Evolutionary conservation across 2,797 vertebrate genomes (phyloP).

Genomic region (Gymnoscopelus microlampas): DNA sequence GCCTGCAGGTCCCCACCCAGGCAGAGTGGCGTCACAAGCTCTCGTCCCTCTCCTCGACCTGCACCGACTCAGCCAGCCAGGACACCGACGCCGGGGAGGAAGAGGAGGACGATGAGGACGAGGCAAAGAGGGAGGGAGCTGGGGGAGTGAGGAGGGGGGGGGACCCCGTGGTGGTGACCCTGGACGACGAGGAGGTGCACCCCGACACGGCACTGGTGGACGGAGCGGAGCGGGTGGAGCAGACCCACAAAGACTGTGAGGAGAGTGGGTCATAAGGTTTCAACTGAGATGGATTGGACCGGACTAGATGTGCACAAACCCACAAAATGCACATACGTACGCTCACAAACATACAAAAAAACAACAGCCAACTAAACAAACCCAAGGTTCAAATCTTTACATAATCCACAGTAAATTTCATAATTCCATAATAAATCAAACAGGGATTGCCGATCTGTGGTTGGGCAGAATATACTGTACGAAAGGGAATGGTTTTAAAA

Average conservation of each 20-base stretch:
- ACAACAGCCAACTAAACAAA: too few species aligned
- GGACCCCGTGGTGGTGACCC: constrained; percentile 64
- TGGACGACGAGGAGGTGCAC: constrained; percentile 87
- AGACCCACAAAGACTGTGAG: constrained; percentile 62
- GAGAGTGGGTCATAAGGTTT: constrained; percentile 54
- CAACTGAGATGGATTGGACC: constrained; percentile 44
- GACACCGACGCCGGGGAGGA: constrained; percentile 83
- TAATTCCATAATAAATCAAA: too few species aligned
- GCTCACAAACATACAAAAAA: constrained; percentile 22
- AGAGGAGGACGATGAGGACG: constrained; percentile 75
- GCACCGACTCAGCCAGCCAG: constrained; percentile 84
- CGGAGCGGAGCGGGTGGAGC: constrained; percentile 45
- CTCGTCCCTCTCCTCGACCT: constrained; percentile 83
- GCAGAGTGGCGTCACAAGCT: constrained; percentile 83
- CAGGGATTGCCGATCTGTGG: too few species aligned
- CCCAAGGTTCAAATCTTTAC: too few species aligned
- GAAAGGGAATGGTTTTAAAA: too few species aligned
- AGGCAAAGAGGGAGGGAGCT: constrained; percentile 72
- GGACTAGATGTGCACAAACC: constrained; percentile 2
- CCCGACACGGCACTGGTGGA: constrained; percentile 84
- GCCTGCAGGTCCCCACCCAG: constrained; percentile 89
- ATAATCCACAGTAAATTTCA: too few species aligned
- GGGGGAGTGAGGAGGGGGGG: constrained; percentile 25
- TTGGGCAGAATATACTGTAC: too few species aligned
- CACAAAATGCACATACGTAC: constrained; percentile 27